phyloP scores from a whole-genome alignment of 2,797 vertebrate species.

The Xenops minutus region DNA sequence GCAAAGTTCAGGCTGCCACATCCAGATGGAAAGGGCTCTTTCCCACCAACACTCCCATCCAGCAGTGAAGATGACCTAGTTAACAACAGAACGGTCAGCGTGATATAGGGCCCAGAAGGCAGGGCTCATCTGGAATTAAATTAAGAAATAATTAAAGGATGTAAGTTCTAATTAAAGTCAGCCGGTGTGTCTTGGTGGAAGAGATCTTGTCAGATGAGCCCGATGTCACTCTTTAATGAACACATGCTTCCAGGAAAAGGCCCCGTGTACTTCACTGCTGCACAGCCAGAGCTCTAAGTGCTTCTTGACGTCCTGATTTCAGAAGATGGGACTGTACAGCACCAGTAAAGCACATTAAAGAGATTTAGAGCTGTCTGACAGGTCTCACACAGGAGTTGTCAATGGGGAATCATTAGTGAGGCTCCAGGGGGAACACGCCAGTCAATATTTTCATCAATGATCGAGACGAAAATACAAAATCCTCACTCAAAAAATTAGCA shows the following conservation, averaged over 20 bases:
- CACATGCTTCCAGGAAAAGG: background rate
- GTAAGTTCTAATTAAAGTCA: slow-evolving; percentile 48
- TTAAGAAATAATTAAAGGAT: slow-evolving; percentile 47
- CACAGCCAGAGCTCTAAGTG: background rate
- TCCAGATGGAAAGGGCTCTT: background rate
- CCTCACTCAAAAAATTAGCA: background rate
- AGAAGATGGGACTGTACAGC: background rate
- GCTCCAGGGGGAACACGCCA: background rate
- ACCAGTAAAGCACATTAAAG: background rate
- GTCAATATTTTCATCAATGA: background rate
- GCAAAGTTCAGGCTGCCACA: background rate
- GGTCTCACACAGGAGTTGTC: background rate
- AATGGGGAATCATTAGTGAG: background rate
- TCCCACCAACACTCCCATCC: background rate
- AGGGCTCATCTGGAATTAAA: slow-evolving; percentile 24
- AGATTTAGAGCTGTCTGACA: background rate
- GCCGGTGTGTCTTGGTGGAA: background rate
- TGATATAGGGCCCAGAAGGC: background rate
- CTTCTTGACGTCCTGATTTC: background rate
- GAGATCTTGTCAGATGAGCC: background rate
- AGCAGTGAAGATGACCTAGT: background rate
- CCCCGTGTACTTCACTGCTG: fast-evolving
- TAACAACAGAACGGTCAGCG: background rate
- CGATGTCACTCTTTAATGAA: background rate
- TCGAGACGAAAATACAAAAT: background rate